A percentile compares a stretch with the other conserved stretches of the same genome.
These are phyloP conservation scores for Stomorhina lunata DNA, from an alignment of 2,888 invertebrate genomes.

Conservation along the genomic window DNA sequence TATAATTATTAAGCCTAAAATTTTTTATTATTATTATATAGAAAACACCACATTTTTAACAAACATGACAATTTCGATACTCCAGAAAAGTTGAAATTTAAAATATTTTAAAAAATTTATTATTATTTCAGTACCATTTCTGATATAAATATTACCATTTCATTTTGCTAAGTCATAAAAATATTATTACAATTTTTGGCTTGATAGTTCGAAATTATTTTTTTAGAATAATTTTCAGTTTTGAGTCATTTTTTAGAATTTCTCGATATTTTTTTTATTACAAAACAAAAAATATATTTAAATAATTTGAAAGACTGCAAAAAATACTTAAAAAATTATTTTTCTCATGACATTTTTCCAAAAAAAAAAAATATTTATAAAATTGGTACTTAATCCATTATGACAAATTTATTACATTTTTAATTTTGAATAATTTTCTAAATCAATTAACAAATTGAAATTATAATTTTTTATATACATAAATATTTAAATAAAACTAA, in stretches of 20 bases:
- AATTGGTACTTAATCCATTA: conserved; percentile 60
- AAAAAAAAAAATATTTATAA: background rate
- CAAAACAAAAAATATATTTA: background rate
- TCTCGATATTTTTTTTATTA: background rate
- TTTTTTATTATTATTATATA: background rate
- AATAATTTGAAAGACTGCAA: conserved; percentile 1
- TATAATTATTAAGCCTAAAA: conserved; percentile 9
- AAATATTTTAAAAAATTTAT: background rate
- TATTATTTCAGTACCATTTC: too few species aligned
- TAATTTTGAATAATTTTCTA: conserved; percentile 29
- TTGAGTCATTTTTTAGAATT: background rate
- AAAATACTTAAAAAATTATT: conserved; percentile 31
- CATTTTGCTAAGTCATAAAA: too few species aligned
- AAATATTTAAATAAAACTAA: conserved; percentile 22
- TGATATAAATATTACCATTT: too few species aligned
- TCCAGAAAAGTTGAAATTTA: conserved; percentile 5
- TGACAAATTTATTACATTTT: conserved; percentile 46
- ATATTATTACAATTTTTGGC: too few species aligned
- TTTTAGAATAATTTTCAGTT: background rate
- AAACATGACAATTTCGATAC: conserved; percentile 9
- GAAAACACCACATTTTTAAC: background rate
- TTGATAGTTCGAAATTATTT: too few species aligned
- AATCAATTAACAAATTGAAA: conserved; percentile 9
- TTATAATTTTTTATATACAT: conserved; percentile 16
- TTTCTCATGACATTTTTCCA: background rate